These are phyloP conservation scores for Melieria picta DNA, from an alignment of 2,888 invertebrate species.

Conservation along the genomic window DNA sequence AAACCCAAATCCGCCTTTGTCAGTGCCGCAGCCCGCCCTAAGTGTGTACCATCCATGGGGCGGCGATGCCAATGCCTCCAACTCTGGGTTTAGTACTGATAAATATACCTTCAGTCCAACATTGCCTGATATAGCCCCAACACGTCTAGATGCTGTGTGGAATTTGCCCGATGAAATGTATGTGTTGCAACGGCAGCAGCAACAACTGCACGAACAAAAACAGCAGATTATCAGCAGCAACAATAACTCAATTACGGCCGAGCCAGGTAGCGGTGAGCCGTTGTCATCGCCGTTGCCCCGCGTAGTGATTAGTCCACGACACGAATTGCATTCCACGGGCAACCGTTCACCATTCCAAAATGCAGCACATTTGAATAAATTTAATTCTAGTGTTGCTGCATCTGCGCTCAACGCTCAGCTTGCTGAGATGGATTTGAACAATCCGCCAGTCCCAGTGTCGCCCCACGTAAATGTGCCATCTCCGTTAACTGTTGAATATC, in stretches of 20 bases:
- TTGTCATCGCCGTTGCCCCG: conserved; percentile 56
- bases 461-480: conserved; percentile 67
- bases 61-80: background rate
- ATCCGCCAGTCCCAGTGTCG: conserved; percentile 60
- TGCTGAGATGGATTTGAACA: conserved; percentile 51
- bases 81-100: background rate
- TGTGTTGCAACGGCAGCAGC: conserved; percentile 44
- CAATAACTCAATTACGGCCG: conserved; percentile 26
- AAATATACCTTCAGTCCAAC: conserved; percentile 17
- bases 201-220: conserved; percentile 3
- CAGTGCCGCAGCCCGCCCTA: background rate
- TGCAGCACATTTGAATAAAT: conserved; percentile 52
- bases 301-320: conserved; percentile 59
- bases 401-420: conserved; percentile 42
- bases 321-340: conserved; percentile 49
- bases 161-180: conserved; percentile 43
- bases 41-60: background rate
- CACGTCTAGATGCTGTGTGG: conserved; percentile 29
- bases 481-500: conserved; percentile 55
- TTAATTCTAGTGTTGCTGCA: conserved; percentile 48
- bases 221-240: conserved; percentile 34
- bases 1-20: background rate
- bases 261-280: conserved; percentile 29
- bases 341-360: conserved; percentile 64
- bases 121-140: conserved; percentile 8